These are phyloP conservation scores for Porites divaricata DNA, from an alignment of 92 coral and sea anemone genomes.

Conservation along the genomic window DNA sequence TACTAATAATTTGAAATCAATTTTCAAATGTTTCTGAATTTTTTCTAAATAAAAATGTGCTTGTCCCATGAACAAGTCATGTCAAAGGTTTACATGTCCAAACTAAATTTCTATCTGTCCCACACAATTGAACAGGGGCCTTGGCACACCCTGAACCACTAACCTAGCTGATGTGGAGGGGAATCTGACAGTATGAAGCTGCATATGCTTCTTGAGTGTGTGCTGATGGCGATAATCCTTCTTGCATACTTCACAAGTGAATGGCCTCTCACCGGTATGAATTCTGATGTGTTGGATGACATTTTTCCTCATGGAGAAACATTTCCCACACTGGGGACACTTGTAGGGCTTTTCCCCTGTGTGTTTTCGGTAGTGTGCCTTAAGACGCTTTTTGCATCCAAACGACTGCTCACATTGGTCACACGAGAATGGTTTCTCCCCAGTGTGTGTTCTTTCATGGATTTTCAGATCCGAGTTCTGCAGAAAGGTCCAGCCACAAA, in stretches of 20 bases:
- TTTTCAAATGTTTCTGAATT: too few relatives aligned
- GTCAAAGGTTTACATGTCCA: background rate
- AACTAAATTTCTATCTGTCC: too few relatives aligned
- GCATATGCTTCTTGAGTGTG: conserved; percentile 37
- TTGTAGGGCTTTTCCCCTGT: conserved; percentile 94
- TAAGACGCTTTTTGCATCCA: conserved; percentile 40
- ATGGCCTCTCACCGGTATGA: conserved; percentile 97
- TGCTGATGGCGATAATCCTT: conserved; percentile 73
- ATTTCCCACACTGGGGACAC: conserved; percentile 85
- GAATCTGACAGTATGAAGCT: conserved; percentile 16
- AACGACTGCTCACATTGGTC: conserved; percentile 30
- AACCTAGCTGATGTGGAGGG: conserved; percentile 17
- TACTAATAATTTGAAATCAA: background rate
- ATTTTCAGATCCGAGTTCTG: conserved; percentile 95
- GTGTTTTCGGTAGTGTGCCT: conserved; percentile 63
- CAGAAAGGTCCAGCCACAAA: conserved; percentile 87
- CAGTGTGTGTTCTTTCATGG: conserved; percentile 64
- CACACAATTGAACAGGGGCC: too few relatives aligned
- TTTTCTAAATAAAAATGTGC: too few relatives aligned
- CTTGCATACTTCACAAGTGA: conserved; percentile 81
- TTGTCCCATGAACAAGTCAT: too few relatives aligned
- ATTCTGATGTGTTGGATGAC: conserved; percentile 88
- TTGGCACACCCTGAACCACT: background rate
- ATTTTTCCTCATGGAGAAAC: conserved; percentile 93
- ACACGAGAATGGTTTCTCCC: conserved; percentile 44